Conservation (phyloP, 2,888 invertebrate genomes). For the Parelbella ahira region DNA sequence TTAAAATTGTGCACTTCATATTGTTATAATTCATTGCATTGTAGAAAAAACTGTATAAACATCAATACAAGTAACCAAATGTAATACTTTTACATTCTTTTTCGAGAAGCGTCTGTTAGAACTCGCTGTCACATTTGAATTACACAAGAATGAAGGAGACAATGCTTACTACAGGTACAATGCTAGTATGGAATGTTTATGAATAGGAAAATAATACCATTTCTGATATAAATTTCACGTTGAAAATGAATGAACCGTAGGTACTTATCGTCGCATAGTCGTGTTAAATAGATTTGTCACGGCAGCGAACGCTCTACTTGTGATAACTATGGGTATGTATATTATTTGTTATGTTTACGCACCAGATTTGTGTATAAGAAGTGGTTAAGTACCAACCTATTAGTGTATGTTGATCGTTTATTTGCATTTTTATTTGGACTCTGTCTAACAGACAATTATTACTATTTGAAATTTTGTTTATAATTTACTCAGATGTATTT, state of each 20-base stretch:
- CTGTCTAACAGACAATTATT: constrained; percentile 34
- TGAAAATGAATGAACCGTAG: constrained; percentile 2
- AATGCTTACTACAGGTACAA: too few species aligned
- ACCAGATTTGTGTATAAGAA: constrained; percentile 22
- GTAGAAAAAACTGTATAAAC: too few species aligned
- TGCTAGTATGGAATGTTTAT: too few species aligned
- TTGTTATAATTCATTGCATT: too few species aligned
- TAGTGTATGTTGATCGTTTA: constrained; percentile 15
- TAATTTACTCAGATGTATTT: constrained; percentile 31
- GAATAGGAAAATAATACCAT: too few species aligned
- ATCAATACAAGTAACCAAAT: too few species aligned
- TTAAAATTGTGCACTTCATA: too few species aligned
- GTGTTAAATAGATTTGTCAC: constrained; percentile 12
- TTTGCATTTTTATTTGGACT: constrained; percentile 27
- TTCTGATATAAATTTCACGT: neutral
- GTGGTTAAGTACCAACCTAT: constrained; percentile 16
- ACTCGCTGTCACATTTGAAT: too few species aligned
- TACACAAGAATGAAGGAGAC: too few species aligned
- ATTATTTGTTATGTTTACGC: constrained; percentile 26
- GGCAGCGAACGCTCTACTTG: constrained; percentile 21
- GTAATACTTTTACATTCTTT: too few species aligned
- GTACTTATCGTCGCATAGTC: constrained; percentile 8
- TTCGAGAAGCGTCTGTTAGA: too few species aligned
- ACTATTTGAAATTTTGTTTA: constrained; percentile 27
- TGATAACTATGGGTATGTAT: constrained; percentile 23